Evolutionary conservation across 2,113 vertebrate genomes (phyloP).

Genomic region (Xiphophorus maculatus): DNA sequence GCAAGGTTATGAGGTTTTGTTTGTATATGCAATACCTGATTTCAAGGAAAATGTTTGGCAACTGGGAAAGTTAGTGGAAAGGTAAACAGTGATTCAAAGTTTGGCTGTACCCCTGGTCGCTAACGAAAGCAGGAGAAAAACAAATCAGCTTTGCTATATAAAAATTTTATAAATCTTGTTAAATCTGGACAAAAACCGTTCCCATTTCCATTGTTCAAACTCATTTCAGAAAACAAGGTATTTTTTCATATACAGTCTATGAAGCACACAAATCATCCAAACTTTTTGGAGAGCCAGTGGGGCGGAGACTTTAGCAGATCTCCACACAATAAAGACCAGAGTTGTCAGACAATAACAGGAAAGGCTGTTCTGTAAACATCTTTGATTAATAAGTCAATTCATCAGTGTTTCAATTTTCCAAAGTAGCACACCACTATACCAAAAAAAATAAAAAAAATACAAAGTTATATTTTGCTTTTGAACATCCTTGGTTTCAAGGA

Average conservation of each 20-base stretch:
- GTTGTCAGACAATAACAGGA: conserved; percentile 65
- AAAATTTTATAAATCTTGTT: too few species aligned
- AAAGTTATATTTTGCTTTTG: neutral
- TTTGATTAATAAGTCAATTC: conserved; percentile 48
- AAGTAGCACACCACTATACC: conserved; percentile 2
- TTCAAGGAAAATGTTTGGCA: neutral
- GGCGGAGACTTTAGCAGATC: conserved; percentile 31
- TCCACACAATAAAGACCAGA: conserved; percentile 30
- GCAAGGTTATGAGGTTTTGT: neutral
- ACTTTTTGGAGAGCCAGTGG: conserved; percentile 26
- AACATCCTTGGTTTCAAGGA: conserved; percentile 12
- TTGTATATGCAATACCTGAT: neutral
- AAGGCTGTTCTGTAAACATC: conserved; percentile 2
- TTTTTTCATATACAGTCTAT: neutral
- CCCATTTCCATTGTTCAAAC: too few species aligned
- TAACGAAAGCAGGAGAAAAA: too few species aligned
- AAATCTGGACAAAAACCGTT: neutral
- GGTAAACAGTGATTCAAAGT: neutral
- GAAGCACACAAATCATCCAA: conserved; percentile 19
- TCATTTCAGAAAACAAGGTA: neutral
- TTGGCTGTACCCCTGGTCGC: neutral
- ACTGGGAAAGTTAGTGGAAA: neutral
- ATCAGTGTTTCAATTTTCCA: conserved; percentile 10
- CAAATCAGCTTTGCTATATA: too few species aligned
- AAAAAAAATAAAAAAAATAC: conserved; percentile 11